These are phyloP conservation scores for Megaustenia siamemsis DNA, from an alignment of 2,888 invertebrate genomes.

Conservation along the genomic window DNA sequence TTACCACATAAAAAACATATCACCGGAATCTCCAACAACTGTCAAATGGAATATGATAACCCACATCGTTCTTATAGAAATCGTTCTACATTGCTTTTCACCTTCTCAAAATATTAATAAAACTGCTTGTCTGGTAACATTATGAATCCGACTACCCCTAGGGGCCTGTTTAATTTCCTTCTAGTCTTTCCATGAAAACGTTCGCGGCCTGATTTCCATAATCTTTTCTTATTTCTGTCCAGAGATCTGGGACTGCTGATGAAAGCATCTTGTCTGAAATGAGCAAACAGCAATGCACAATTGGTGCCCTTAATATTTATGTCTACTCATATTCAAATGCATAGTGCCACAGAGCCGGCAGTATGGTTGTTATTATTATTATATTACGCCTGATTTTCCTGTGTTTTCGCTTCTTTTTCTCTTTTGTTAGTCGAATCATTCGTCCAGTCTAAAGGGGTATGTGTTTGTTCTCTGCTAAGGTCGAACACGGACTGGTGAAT, in stretches of 20 bases:
- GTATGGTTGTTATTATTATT: too few relatives aligned
- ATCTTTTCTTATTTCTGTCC: slow-evolving; percentile 8
- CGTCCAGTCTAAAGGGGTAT: not conserved
- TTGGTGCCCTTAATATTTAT: not conserved
- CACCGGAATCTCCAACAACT: not conserved
- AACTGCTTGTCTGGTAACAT: slow-evolving; percentile 20
- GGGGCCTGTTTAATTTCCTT: slow-evolving; percentile 46
- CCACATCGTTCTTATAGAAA: not conserved
- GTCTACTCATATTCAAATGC: not conserved
- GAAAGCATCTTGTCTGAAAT: slow-evolving; percentile 24
- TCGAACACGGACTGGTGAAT: not conserved
- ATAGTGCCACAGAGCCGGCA: not conserved
- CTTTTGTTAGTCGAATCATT: not conserved
- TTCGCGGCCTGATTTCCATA: slow-evolving; percentile 38
- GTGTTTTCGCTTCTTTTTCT: not conserved
- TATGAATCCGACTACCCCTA: not conserved
- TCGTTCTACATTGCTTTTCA: not conserved
- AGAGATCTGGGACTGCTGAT: not conserved
- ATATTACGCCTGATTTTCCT: not conserved
- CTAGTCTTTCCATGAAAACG: slow-evolving; percentile 21
- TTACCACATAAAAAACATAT: not conserved
- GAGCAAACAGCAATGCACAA: not conserved
- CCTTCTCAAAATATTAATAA: slow-evolving; percentile 25
- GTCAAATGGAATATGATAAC: slow-evolving; percentile 5
- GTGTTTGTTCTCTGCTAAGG: not conserved